These are phyloP conservation scores for Tipula lateralis DNA, from an alignment of 2,888 invertebrate species.

Conservation along the genomic window DNA sequence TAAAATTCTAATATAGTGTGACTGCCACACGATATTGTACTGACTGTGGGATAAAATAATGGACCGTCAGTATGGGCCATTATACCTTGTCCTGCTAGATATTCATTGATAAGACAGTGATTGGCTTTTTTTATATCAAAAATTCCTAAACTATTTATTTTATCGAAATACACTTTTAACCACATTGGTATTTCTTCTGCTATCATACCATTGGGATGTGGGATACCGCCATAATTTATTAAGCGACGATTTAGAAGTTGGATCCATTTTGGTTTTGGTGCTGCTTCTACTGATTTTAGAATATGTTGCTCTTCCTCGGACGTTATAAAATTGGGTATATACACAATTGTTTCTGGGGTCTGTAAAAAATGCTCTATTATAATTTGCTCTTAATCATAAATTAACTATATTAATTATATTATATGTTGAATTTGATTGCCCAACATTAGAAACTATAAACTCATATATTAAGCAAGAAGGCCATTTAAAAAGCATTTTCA, in stretches of 20 bases:
- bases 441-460: no score
- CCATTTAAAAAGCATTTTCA: no score
- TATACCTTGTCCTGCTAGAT: slow-evolving; percentile 88
- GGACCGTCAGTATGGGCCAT: slow-evolving; percentile 97
- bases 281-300: slow-evolving; percentile 65
- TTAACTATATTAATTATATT: no score
- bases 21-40: slow-evolving; percentile 88
- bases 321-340: slow-evolving; percentile 83
- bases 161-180: slow-evolving; percentile 68
- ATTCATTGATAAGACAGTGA: slow-evolving; percentile 94
- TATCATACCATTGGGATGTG: slow-evolving; percentile 90
- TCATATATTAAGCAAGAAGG: no score
- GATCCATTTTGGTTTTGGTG: slow-evolving; percentile 95
- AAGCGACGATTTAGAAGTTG: slow-evolving; percentile 82
- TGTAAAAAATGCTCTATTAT: no score
- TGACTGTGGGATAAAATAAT: slow-evolving; percentile 85
- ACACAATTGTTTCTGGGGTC: slow-evolving; percentile 52
- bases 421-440: no score
- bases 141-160: slow-evolving; percentile 57
- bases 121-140: slow-evolving; percentile 73
- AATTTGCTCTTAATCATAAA: no score
- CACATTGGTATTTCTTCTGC: slow-evolving; percentile 83
- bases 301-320: slow-evolving; percentile 66
- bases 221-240: slow-evolving; percentile 97
- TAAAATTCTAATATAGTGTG: slow-evolving; percentile 86